phyloP scores from a whole-genome alignment of 2,888 invertebrate genomes.

The Idaea straminata region DNA sequence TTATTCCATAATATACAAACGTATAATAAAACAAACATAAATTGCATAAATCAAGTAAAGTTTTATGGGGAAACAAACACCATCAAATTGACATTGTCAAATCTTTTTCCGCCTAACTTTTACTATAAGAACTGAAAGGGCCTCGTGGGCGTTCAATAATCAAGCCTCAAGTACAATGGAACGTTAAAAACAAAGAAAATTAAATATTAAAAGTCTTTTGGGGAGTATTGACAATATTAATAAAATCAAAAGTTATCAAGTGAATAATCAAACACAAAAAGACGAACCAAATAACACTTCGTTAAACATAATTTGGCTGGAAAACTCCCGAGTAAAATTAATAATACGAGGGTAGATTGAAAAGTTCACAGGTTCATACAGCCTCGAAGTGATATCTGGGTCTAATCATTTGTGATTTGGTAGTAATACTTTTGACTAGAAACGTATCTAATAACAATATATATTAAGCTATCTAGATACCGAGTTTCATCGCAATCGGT shows the following conservation, averaged over 20 bases:
- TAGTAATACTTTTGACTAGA: no score
- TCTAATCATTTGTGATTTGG: no score
- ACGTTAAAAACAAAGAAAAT: background rate
- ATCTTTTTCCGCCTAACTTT: no score
- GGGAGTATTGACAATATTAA: background rate
- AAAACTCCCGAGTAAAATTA: background rate
- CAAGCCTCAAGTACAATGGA: background rate
- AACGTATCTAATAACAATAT: no score
- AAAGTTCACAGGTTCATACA: background rate
- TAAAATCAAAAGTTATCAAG: background rate
- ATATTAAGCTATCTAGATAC: no score
- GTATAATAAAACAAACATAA: no score
- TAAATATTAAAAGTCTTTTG: background rate
- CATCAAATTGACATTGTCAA: no score
- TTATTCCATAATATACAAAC: no score
- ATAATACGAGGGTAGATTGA: background rate
- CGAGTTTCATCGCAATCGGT: no score
- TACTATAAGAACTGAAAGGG: background rate
- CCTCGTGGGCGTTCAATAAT: background rate
- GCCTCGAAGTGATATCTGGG: background rate
- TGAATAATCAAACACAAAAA: background rate
- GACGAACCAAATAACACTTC: constrained; percentile 1
- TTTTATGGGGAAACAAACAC: no score
- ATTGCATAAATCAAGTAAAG: no score
- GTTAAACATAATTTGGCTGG: constrained; percentile 1